Percentiles rank a stretch among this genome's conserved stretches.
Conservation (phyloP, 1,140 invertebrate genomes). For the Augochlora pura region DNA sequence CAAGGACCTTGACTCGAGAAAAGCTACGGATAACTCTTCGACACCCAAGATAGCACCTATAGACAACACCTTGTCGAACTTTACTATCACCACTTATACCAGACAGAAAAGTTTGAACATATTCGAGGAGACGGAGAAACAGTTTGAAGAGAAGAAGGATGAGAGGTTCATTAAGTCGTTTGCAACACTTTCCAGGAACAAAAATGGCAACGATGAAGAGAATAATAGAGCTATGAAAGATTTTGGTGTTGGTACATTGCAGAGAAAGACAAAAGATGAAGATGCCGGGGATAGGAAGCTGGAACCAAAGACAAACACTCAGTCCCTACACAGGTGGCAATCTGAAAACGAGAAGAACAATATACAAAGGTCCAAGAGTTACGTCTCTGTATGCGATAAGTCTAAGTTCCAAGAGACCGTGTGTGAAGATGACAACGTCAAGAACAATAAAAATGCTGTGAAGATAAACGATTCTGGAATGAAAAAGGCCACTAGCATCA, state of each 20-base stretch:
- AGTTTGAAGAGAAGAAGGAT: slow-evolving; percentile 25
- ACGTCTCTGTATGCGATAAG: slow-evolving; percentile 68
- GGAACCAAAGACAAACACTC: slow-evolving; percentile 42
- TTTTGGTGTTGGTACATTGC: neutral
- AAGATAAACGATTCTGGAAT: neutral
- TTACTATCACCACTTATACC: slow-evolving; percentile 77
- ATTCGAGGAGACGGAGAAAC: slow-evolving; percentile 64
- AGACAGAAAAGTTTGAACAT: slow-evolving; percentile 73
- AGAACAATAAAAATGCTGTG: slow-evolving; percentile 4
- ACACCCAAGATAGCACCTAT: slow-evolving; percentile 69
- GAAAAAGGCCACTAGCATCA: slow-evolving; percentile 62
- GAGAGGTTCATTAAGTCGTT: slow-evolving; percentile 56
- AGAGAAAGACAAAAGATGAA: neutral
- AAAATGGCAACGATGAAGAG: slow-evolving; percentile 15
- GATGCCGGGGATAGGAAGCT: neutral
- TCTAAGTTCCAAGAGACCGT: slow-evolving; percentile 64
- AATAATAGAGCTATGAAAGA: slow-evolving; percentile 31
- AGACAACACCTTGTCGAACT: slow-evolving; percentile 76
- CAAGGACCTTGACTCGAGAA: slow-evolving; percentile 39
- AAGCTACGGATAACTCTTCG: neutral
- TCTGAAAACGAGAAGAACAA: slow-evolving; percentile 49
- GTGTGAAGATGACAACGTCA: slow-evolving; percentile 15
- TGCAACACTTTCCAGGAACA: slow-evolving; percentile 58
- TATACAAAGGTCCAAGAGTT: slow-evolving; percentile 75
- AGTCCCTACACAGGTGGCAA: slow-evolving; percentile 44